Base-by-base conservation (phyloP, 2,888 invertebrate genomes). In the Drosophila tripunctata region DNA sequence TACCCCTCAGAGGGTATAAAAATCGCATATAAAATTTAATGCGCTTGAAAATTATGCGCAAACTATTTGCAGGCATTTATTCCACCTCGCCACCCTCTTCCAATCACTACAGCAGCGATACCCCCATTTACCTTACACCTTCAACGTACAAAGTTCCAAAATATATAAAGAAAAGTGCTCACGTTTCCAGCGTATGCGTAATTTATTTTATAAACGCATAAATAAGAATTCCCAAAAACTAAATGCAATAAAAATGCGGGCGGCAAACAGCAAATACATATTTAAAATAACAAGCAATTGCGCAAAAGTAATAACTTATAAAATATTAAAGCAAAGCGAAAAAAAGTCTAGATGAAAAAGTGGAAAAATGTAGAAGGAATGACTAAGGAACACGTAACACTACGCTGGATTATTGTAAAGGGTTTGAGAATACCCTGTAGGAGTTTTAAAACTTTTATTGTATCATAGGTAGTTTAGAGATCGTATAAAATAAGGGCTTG, bases 161-260 rank as follows among this genome's bases (percentile, higher is more conserved):
- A 7, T 3, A 38, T 21, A 7, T 3, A 27, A 38, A 19, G 31
- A 60, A 54, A 60, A 64, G 63, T 78, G 61, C 54, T 48, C 70
- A 65, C 70, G 67, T 62, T 69, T 60, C 66, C 63, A 51, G 61
- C 68, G 79, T 76, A 82, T 87, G 85, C 83, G 75, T 85, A 78
- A 88, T 78, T 80, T 88, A 76, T 87, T 83, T 72, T 81, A 71
- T 86, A 81, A 79, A 67, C 81, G 76, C 88, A 81, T 84, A 86
- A 84, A 86, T 86, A 84, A 78, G 75, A 84, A 76, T 83, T 75
- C 77, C 72, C 70, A 71, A 81, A 71, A 78, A 85, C 69, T 76
- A 75, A 72, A 81, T 69, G 84, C 72, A 83, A 76, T 78, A 81
- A 79, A 82, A 85, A 80, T 83, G 67, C 69, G 80, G 47, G 55